Conservation (phyloP, 2,888 invertebrate species). For the Biston betularia region DNA sequence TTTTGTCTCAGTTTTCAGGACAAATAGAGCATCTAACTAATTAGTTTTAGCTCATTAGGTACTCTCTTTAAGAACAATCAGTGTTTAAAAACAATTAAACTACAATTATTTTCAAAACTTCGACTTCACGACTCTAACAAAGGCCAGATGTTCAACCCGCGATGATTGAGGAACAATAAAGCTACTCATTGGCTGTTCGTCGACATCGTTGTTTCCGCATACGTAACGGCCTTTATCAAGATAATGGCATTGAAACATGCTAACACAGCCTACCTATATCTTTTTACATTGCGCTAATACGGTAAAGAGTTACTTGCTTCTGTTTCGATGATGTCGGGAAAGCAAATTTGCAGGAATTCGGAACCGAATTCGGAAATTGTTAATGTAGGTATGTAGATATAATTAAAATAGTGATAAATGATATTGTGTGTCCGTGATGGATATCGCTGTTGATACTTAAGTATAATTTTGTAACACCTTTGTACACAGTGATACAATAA, state of each 20-base stretch:
- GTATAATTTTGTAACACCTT: no score
- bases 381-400: no score
- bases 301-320: conserved; percentile 67
- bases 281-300: conserved; percentile 49
- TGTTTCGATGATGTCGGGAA: conserved; percentile 35
- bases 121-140: conserved; percentile 53
- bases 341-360: background rate
- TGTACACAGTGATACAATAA: no score
- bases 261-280: no score
- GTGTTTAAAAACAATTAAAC: conserved; percentile 17
- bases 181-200: conserved; percentile 51
- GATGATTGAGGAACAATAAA: conserved; percentile 73
- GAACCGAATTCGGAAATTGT: conserved; percentile 1
- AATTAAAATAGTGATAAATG: no score
- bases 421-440: no score
- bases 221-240: conserved; percentile 76
- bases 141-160: conserved; percentile 67
- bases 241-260: conserved; percentile 77
- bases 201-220: conserved; percentile 69
- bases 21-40: background rate
- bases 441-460: no score
- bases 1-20: conserved; percentile 43
- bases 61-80: conserved; percentile 9
- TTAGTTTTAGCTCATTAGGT: conserved; percentile 2
- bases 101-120: conserved; percentile 20